phyloP scores from a whole-genome alignment of 23 tunicate species.

The Halocynthia aurantium region DNA sequence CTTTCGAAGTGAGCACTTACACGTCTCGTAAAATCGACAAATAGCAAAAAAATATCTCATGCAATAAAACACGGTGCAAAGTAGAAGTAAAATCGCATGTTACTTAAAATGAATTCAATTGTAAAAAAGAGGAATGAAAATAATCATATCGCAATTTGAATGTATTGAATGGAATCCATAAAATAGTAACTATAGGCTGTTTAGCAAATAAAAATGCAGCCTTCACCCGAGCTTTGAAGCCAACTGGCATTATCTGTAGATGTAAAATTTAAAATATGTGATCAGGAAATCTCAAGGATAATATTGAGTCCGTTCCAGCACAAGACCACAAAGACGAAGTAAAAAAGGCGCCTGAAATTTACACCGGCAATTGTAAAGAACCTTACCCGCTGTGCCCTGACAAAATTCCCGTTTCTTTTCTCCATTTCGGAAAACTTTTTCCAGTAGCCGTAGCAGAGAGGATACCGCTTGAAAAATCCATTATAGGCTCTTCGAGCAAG shows the following conservation, averaged over 20 bases:
- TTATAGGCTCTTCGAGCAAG: constrained; percentile 79
- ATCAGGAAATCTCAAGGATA: neutral
- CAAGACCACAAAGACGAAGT: neutral
- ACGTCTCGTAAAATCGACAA: no score
- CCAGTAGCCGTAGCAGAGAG: constrained; percentile 94
- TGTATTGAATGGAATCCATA: no score
- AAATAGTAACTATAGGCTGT: no score
- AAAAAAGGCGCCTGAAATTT: neutral
- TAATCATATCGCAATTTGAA: no score
- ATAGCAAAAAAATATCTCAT: no score
- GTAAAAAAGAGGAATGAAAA: no score
- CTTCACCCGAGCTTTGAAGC: neutral
- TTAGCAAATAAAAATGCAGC: no score
- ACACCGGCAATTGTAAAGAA: neutral
- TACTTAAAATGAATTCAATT: no score
- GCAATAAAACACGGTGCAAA: no score
- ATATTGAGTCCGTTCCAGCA: neutral
- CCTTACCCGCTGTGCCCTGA: constrained; percentile 55
- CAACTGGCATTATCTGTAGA: constrained; percentile 32
- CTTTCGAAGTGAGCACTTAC: no score
- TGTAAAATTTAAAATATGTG: constrained; percentile 6
- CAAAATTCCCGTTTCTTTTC: constrained; percentile 52
- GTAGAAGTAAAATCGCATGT: no score
- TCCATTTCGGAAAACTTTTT: constrained; percentile 95
- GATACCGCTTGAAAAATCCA: constrained; percentile 77